Base-by-base conservation (phyloP, 2,113 vertebrate species). In the Speoplatyrhinus poulsoni region DNA sequence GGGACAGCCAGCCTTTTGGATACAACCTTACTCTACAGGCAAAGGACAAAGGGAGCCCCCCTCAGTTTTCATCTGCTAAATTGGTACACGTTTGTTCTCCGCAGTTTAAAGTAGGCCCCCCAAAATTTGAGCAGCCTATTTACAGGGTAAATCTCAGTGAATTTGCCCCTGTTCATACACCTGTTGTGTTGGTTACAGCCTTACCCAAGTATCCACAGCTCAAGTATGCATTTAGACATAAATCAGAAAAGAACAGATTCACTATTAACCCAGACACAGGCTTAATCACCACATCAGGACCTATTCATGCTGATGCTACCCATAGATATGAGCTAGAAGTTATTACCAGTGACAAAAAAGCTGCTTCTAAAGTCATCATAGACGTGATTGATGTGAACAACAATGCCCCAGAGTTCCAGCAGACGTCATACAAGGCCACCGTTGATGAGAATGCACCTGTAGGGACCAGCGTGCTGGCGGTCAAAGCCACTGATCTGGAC, bases 1-100 rank as follows among this genome's bases (percentile, higher is more conserved):
- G 98, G 98, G 94, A 96, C 60, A 95, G 86, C 73, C 94, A 95
- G 66, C 93, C 95, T 19, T 97, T 94, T 72, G 97, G 98, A 81
- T 98, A 95, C 82, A 99, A 99, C 82, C 93, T 99, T 69, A 98
- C 97, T 6, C 81, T 99, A 62, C 97, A 98, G 86, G 97, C 97
- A 32, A 98, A 97, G 88, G 98, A 99, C 87, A 98, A 97, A 92
- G 98, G 98, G 75, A 93, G 60, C 72, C 96, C 96, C 8, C 93
- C 96, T 0, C 95, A 93, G 32, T 96, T 97, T 91, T 99, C 97
- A 48, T 92, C 95, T 4, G 92, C 93, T 4, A 97, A 96, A 90
- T 91, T 97, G 55, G 91, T 99, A 75, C 95, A 93, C 15, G 87
- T 99, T 72, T 90, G 83, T n/a, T 95, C 96, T 0, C 93, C 96